These are phyloP conservation scores for Umimayanthus chanpuru DNA, from an alignment of 92 coral and sea anemone species.

Conservation along the genomic window DNA sequence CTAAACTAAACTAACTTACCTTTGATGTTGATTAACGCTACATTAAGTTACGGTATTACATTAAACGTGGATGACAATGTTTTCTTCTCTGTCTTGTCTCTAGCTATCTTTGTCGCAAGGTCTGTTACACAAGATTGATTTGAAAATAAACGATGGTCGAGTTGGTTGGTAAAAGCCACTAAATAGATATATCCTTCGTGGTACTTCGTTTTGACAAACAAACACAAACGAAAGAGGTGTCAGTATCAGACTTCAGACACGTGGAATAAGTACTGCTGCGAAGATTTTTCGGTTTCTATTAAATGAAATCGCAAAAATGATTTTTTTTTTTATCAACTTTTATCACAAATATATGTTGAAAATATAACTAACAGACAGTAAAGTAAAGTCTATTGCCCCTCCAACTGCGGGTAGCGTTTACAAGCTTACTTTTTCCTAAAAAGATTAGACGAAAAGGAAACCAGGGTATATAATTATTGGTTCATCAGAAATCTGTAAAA, in stretches of 20 bases:
- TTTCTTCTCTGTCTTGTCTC: neutral
- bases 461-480: no score
- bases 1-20: conserved; percentile 2
- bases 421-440: no score
- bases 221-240: neutral
- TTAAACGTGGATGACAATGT: neutral
- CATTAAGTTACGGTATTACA: neutral
- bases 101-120: neutral
- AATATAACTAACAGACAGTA: no score
- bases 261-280: neutral
- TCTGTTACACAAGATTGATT: neutral
- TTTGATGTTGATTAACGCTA: neutral
- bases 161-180: neutral
- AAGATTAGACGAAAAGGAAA: no score
- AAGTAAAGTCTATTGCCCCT: no score
- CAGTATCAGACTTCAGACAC: neutral
- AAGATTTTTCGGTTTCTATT: neutral
- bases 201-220: no score
- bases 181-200: no score
- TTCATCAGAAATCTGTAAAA: neutral
- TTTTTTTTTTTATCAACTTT: no score
- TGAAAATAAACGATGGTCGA: neutral
- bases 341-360: no score
- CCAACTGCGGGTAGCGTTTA: no score
- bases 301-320: no score